These are phyloP conservation scores for Dromococcyx pavoninus DNA, from an alignment of 2,797 vertebrate genomes.

Conservation along the genomic window DNA sequence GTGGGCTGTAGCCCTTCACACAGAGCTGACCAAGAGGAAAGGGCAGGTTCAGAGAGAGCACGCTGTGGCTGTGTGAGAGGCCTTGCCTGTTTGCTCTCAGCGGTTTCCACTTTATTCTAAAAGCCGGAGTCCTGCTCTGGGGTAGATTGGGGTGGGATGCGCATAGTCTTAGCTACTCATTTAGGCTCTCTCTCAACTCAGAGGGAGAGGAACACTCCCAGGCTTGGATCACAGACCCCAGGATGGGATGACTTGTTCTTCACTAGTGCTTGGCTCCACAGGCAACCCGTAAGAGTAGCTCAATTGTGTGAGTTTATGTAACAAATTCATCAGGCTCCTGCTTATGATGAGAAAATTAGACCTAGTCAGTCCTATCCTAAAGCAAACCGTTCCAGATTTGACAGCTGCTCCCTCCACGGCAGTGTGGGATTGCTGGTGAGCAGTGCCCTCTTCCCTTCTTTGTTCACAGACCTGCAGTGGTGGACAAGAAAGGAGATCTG, in stretches of 20 bases:
- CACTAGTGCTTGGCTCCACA: background rate
- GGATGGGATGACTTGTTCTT: background rate
- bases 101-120: background rate
- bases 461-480: constrained; percentile 81
- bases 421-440: background rate
- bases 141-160: background rate
- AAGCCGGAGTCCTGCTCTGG: background rate
- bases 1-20: background rate
- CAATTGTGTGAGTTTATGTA: accelerated
- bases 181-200: background rate
- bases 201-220: background rate
- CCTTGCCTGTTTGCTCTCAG: background rate
- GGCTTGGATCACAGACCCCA: background rate
- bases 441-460: background rate
- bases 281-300: background rate
- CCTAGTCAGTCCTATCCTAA: background rate
- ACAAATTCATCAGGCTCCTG: background rate
- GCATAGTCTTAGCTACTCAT: background rate
- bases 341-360: background rate
- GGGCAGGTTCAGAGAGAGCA: background rate
- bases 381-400: background rate
- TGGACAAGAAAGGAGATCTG: constrained; percentile 90
- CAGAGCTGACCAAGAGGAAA: background rate
- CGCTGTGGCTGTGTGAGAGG: accelerated
- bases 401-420: accelerated